These are phyloP conservation scores for Gambusia yucatana DNA, from an alignment of 2,797 vertebrate species.

Conservation along the genomic window DNA sequence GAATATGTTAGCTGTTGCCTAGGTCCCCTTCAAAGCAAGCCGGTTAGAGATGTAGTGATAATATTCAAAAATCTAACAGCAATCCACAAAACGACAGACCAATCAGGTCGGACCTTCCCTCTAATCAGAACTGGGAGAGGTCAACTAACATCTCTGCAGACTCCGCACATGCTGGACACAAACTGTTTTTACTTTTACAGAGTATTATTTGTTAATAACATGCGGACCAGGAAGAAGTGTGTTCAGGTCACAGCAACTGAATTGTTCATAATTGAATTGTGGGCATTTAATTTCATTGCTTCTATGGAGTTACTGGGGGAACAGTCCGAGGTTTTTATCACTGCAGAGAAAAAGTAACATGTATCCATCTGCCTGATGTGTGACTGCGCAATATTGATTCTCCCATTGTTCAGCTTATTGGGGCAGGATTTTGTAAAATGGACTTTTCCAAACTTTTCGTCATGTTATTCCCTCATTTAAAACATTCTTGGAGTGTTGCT, in stretches of 20 bases:
- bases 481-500: too few species aligned
- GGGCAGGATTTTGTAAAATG: too few species aligned
- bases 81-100: not conserved
- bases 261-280: too few species aligned
- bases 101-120: not conserved
- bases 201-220: too few species aligned
- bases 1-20: not conserved
- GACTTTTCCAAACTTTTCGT: too few species aligned
- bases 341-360: not conserved
- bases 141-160: not conserved
- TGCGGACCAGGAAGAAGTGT: too few species aligned
- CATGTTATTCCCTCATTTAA: too few species aligned
- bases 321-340: too few species aligned
- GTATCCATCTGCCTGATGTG: not conserved
- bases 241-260: too few species aligned
- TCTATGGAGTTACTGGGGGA: too few species aligned
- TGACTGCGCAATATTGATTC: not conserved
- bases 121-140: too few species aligned
- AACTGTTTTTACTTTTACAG: not conserved
- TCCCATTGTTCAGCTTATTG: not conserved
- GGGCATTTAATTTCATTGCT: too few species aligned
- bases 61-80: not conserved
- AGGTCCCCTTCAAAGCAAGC: not conserved
- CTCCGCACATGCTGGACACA: not conserved
- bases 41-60: not conserved